A percentile compares a stretch with the other conserved stretches of the same genome.
Conservation (phyloP, 2,888 invertebrate genomes). For the Acleris holmiana region DNA sequence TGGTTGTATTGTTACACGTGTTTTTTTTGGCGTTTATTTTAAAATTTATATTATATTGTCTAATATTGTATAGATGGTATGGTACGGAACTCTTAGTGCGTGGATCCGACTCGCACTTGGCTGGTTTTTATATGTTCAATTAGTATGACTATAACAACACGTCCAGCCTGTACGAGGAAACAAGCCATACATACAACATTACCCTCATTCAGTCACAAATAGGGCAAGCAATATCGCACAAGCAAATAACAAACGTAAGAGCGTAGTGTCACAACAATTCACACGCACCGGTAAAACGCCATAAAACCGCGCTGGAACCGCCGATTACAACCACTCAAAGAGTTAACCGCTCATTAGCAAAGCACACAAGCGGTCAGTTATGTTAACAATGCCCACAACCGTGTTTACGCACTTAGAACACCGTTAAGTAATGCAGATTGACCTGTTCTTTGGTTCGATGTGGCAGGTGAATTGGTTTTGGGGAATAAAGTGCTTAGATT, state of each 20-base stretch:
- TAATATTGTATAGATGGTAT: too few relatives aligned
- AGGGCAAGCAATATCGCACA: background rate
- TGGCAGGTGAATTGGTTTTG: background rate
- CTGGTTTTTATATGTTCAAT: too few relatives aligned
- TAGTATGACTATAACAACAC: too few relatives aligned
- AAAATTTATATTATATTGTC: too few relatives aligned
- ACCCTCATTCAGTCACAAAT: background rate
- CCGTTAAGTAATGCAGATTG: constrained; percentile 44
- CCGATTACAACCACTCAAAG: constrained; percentile 37
- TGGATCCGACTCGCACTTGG: too few relatives aligned
- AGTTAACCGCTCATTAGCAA: constrained; percentile 47
- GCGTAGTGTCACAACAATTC: constrained; percentile 20
- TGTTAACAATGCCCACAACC: constrained; percentile 44
- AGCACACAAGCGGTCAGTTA: constrained; percentile 42
- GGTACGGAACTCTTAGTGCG: too few relatives aligned
- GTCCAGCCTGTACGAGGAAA: too few relatives aligned
- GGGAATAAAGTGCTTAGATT: too few relatives aligned
- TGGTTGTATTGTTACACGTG: too few relatives aligned
- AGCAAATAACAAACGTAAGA: background rate
- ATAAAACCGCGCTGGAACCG: constrained; percentile 22
- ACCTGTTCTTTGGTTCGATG: constrained; percentile 4
- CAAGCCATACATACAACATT: too few relatives aligned
- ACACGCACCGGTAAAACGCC: constrained; percentile 19
- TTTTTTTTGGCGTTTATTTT: too few relatives aligned
- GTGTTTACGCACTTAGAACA: constrained; percentile 46